Percentiles rank a stretch among this genome's conserved stretches.
phyloP scores from a whole-genome alignment of 1,140 invertebrate species.

The Drosophila lacertosa region DNA sequence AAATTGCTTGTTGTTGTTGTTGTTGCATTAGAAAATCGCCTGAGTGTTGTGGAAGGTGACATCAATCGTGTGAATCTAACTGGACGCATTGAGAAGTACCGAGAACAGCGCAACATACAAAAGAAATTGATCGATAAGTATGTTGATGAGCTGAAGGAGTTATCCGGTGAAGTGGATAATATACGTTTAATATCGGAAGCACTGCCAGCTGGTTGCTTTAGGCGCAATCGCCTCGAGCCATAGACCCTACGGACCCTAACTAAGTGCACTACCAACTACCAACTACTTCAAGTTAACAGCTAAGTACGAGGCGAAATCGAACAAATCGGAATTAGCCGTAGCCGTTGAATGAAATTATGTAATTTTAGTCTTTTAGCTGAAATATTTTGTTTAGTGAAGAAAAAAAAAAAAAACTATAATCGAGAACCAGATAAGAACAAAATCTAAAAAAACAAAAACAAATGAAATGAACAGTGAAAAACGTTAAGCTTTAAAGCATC shows the following conservation, averaged over 20 bases:
- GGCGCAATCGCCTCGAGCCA: slow-evolving; percentile 87
- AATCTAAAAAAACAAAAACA: slow-evolving; percentile 23
- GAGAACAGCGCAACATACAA: slow-evolving; percentile 90
- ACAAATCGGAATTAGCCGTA: slow-evolving; percentile 71
- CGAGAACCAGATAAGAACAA: slow-evolving; percentile 41
- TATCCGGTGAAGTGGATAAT: slow-evolving; percentile 93
- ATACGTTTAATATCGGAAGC: slow-evolving; percentile 92
- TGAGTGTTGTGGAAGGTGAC: slow-evolving; percentile 90
- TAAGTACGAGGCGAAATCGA: slow-evolving; percentile 64
- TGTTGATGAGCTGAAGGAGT: slow-evolving; percentile 89
- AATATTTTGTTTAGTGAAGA: slow-evolving; percentile 73
- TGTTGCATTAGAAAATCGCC: slow-evolving; percentile 87
- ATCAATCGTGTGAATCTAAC: slow-evolving; percentile 91
- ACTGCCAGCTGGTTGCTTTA: slow-evolving; percentile 93
- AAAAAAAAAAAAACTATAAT: slow-evolving; percentile 35
- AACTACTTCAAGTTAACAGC: slow-evolving; percentile 78
- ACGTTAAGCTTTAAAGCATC: slow-evolving; percentile 67
- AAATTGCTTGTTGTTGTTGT: too few species aligned
- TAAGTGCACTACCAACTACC: slow-evolving; percentile 53
- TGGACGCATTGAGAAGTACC: slow-evolving; percentile 89
- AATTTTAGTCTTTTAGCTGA: slow-evolving; percentile 78
- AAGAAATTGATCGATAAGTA: slow-evolving; percentile 92
- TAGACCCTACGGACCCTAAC: slow-evolving; percentile 41
- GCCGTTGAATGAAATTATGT: slow-evolving; percentile 78
- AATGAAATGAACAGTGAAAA: slow-evolving; percentile 31